These are phyloP conservation scores for Melanotaenia parkinsoni DNA, from an alignment of 2,797 vertebrate species.

Conservation along the genomic window DNA sequence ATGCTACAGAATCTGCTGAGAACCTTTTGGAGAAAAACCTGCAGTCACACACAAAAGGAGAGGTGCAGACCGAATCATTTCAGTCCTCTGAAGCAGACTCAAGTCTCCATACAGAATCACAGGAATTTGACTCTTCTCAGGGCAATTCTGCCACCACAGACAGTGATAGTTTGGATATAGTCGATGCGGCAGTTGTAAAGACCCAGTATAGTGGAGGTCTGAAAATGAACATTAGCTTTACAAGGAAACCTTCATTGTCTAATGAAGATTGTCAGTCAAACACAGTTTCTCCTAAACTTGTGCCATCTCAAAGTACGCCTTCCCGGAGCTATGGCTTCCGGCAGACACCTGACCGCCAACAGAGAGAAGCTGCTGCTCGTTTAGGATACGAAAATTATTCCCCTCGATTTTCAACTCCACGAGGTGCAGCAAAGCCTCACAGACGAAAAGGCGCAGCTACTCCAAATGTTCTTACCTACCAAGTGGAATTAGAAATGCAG, in stretches of 20 bases:
- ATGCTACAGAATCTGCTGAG: slow-evolving; percentile 10
- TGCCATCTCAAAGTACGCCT: slow-evolving; percentile 8
- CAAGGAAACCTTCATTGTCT: slow-evolving; percentile 71
- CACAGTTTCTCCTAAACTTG: slow-evolving; percentile 31
- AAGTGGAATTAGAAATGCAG: slow-evolving; percentile 93
- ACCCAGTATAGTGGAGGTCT: slow-evolving; percentile 67
- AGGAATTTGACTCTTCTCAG: slow-evolving; percentile 69
- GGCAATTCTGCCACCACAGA: slow-evolving; percentile 69
- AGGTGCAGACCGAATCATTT: slow-evolving; percentile 8
- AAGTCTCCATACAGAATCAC: slow-evolving; percentile 65
- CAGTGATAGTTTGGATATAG: slow-evolving; percentile 73
- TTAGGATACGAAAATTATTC: slow-evolving; percentile 71
- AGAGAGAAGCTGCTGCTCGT: slow-evolving; percentile 84
- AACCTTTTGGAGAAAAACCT: slow-evolving; percentile 6
- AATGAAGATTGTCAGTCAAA: slow-evolving; percentile 50
- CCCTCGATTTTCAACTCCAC: slow-evolving; percentile 71
- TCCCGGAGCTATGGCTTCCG: slow-evolving; percentile 80
- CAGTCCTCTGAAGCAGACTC: slow-evolving; percentile 45
- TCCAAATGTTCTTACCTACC: slow-evolving; percentile 79
- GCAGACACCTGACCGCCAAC: slow-evolving; percentile 86
- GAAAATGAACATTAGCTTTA: slow-evolving; percentile 76
- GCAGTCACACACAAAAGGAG: slow-evolving; percentile 7
- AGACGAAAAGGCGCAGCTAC: slow-evolving; percentile 25
- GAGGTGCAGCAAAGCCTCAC: slow-evolving; percentile 40
- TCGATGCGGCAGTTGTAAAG: slow-evolving; percentile 71